Evolutionary conservation across 2,113 vertebrate genomes (phyloP).

Genomic region (Phaetusa simplex): DNA sequence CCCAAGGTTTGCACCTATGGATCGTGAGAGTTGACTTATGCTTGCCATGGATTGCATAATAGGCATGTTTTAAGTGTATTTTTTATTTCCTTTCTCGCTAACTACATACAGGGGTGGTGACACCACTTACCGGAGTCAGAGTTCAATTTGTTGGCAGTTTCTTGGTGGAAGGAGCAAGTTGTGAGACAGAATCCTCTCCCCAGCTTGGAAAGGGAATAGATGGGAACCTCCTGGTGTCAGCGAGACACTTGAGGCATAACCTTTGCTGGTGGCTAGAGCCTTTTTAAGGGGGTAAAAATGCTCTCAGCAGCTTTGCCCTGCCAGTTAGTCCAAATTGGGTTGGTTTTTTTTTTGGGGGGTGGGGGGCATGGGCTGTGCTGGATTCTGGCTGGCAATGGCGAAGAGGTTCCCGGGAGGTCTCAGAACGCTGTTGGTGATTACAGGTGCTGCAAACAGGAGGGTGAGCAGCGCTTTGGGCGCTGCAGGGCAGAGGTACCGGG

Average conservation of each 20-base stretch:
- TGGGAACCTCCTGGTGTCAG: background rate
- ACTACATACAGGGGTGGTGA: background rate
- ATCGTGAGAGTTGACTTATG: fast-evolving
- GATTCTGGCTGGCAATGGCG: background rate
- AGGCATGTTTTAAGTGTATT: background rate
- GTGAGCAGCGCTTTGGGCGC: background rate
- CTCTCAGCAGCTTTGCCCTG: background rate
- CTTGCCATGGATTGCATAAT: background rate
- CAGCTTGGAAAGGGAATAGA: background rate
- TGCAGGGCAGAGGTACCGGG: background rate
- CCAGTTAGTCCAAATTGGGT: too few species aligned
- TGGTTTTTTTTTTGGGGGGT: background rate
- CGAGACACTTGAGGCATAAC: background rate
- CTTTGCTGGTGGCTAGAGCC: background rate
- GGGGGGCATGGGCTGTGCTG: background rate
- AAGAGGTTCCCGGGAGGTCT: background rate
- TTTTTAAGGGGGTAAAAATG: background rate
- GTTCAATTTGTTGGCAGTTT: background rate
- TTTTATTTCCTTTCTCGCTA: background rate
- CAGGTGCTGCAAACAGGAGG: background rate
- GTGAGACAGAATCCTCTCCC: too few species aligned
- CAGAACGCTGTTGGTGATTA: too few species aligned
- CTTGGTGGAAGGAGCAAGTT: background rate
- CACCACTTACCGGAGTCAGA: background rate
- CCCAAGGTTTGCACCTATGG: background rate